phyloP scores from a whole-genome alignment of 2,113 vertebrate genomes.

The Aleadryas rufinucha region DNA sequence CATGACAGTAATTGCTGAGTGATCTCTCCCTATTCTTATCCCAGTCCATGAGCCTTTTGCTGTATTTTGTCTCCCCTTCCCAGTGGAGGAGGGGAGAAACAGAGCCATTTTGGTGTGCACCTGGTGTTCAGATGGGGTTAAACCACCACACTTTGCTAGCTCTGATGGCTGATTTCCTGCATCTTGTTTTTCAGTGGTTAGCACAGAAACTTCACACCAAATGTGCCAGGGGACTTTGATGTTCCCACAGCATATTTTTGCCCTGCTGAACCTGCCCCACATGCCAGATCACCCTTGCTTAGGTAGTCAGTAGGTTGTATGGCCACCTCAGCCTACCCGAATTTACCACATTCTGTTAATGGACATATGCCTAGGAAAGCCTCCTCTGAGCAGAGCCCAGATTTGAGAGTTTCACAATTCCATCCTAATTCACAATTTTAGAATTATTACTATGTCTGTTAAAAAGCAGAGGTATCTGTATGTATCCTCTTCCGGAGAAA shows the following conservation, averaged over 20 bases:
- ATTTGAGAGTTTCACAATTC: neutral
- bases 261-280: neutral
- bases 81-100: neutral
- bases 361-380: neutral
- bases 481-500: neutral
- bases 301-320: neutral
- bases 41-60: rapidly evolving
- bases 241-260: neutral
- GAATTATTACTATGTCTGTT: neutral
- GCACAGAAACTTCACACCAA: neutral
- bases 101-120: neutral
- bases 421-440: neutral
- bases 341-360: neutral
- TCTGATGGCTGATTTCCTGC: neutral
- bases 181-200: neutral
- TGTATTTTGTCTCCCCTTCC: neutral
- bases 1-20: neutral
- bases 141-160: neutral
- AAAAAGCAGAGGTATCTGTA: neutral
- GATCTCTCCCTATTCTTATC: neutral
- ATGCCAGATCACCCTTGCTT: neutral
- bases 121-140: neutral
- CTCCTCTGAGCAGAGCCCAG: neutral
- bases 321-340: rapidly evolving
- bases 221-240: neutral